Evolutionary conservation across 2,888 invertebrate genomes (phyloP).

Genomic region (Panopea generosa): DNA sequence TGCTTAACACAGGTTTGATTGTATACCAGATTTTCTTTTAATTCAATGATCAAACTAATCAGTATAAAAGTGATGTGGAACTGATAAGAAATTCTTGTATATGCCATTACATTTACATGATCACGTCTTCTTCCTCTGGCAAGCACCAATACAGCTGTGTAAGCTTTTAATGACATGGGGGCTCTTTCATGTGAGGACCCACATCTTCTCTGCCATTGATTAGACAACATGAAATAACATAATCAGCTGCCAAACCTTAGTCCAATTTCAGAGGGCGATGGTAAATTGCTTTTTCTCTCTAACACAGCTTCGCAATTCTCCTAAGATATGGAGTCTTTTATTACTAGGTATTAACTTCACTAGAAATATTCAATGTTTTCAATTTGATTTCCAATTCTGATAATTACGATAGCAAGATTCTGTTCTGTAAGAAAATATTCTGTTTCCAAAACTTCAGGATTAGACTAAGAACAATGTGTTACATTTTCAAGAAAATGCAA

Average conservation of each 20-base stretch:
- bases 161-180: constrained; percentile 23
- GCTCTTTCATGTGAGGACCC: constrained; percentile 26
- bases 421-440: too few relatives aligned
- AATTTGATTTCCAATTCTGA: constrained; percentile 31
- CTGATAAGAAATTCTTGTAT: too few relatives aligned
- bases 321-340: constrained; percentile 11
- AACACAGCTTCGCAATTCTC: constrained; percentile 22
- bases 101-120: too few relatives aligned
- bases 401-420: constrained; percentile 3
- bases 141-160: neutral
- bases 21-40: too few relatives aligned
- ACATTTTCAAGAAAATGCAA: too few relatives aligned
- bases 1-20: too few relatives aligned
- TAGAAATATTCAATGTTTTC: constrained; percentile 23
- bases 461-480: too few relatives aligned
- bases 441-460: too few relatives aligned
- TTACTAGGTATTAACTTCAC: constrained; percentile 18
- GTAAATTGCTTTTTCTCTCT: constrained; percentile 26
- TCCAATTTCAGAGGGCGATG: constrained; percentile 31
- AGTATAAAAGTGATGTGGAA: too few relatives aligned
- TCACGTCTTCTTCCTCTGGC: too few relatives aligned
- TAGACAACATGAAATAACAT: constrained; percentile 37
- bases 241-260: constrained; percentile 32
- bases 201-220: constrained; percentile 34
- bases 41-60: too few relatives aligned